Base-by-base conservation (phyloP, 2,797 vertebrate genomes). In the Hozukius guyotensis region DNA sequence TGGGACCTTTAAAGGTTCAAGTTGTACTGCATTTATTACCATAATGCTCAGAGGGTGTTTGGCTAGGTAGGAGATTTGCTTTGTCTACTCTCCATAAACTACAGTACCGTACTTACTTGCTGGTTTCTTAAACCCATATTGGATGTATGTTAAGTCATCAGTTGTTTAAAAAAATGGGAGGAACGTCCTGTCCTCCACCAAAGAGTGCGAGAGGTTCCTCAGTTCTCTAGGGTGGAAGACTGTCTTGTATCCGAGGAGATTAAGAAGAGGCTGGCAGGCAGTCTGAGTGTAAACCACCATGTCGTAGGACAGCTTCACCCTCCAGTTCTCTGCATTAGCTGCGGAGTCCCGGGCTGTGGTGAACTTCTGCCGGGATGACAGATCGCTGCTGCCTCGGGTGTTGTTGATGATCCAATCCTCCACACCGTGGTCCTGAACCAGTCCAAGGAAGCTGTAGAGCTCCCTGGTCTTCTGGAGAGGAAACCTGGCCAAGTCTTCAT, bases 331-430 rank as follows among this genome's bases (percentile, higher is more conserved):
- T 0, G 97, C 97, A 0, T 96, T 98, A 2, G 97, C 97, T 0
- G 49, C 49, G 4, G 49, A 53, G 49, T 53, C 49, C n/a, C 49
- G 49, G 11, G 5, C 49, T 16, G 49, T 99, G 84, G 97, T 96
- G 0, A 97, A 98, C 71, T 98, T 98, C 94, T 98, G 97, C 90
- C 96, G 96, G 87, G 96, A 95, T 25, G 96, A 92, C 53, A 85
- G 78, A 24, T 96, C 90, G 8, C 96, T 96, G 94, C 97, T 96
- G 3, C 96, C 97, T 36, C 95, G 93, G 0, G 97, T 98, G 94
- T 97, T 99, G 92, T 97, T 98, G 87, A 96, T 94, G 90, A 98
- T 97, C 97, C 97, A 99, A 62, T 96, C 95, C 57, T 95, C 95
- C 0, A 98, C 96, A 0, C 91, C 96, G 84, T 93, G 87, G 85